These are phyloP conservation scores for Gallinago undulata DNA, from an alignment of 2,113 vertebrate species.

Conservation along the genomic window DNA sequence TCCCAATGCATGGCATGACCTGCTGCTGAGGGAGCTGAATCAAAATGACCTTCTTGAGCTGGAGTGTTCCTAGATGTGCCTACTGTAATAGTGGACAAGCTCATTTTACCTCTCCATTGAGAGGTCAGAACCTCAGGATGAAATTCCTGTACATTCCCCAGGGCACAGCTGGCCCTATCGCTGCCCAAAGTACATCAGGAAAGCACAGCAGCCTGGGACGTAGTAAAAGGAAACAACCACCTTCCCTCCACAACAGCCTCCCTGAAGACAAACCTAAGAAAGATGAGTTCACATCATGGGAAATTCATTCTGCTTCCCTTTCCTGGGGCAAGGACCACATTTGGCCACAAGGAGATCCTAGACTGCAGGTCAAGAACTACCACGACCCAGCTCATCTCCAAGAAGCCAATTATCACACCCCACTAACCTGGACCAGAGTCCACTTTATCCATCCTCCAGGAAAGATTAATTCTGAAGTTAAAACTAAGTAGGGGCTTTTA, in stretches of 20 bases:
- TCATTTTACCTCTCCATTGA: neutral
- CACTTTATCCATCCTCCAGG: neutral
- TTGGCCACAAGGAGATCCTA: neutral
- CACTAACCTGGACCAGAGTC: neutral
- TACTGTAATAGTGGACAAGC: neutral
- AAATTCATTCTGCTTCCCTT: neutral
- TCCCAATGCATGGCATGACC: neutral
- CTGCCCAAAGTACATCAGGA: neutral
- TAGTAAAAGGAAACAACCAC: neutral
- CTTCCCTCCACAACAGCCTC: neutral
- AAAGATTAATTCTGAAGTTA: neutral
- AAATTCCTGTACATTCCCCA: neutral
- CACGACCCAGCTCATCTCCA: neutral
- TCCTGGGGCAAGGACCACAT: neutral
- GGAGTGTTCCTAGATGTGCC: neutral
- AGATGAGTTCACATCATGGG: neutral
- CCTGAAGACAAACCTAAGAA: neutral
- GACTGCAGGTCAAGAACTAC: neutral
- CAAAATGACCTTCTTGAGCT: neutral
- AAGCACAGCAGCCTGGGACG: neutral
- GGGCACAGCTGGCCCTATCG: neutral
- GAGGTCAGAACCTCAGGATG: neutral
- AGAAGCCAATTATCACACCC: neutral
- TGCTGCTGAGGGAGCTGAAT: neutral
- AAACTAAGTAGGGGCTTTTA: neutral